Percentiles rank a stretch among this genome's conserved stretches.
phyloP scores from a whole-genome alignment of 2,888 invertebrate genomes.

The Parnassius glacialis region DNA sequence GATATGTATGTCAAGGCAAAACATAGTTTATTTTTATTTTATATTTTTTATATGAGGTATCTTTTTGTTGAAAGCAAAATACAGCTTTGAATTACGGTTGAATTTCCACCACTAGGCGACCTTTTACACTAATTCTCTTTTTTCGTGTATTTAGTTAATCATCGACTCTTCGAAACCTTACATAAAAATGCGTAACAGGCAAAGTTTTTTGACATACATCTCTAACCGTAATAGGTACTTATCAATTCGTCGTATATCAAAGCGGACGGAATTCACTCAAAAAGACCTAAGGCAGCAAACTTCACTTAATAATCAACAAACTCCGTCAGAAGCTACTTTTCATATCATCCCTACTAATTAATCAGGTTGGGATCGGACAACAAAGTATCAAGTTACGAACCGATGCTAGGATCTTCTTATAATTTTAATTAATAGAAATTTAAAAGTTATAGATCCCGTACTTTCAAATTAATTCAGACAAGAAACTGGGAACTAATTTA shows the following conservation, averaged over 20 bases:
- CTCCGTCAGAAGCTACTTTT: conserved; percentile 55
- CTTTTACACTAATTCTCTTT: too few relatives aligned
- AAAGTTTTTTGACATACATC: conserved; percentile 30
- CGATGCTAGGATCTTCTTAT: conserved; percentile 50
- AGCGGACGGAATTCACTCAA: conserved; percentile 61
- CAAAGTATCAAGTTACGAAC: conserved; percentile 67
- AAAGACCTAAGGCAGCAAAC: conserved; percentile 67
- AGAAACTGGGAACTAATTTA: too few relatives aligned
- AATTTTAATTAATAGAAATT: conserved; percentile 53
- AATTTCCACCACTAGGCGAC: too few relatives aligned
- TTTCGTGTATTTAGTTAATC: too few relatives aligned
- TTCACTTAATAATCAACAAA: conserved; percentile 72
- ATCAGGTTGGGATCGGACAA: conserved; percentile 67
- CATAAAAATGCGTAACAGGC: background rate
- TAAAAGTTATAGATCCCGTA: conserved; percentile 5
- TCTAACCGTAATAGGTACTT: conserved; percentile 51
- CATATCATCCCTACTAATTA: conserved; percentile 74
- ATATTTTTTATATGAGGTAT: too few relatives aligned
- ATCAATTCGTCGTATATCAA: conserved; percentile 57
- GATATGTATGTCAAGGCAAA: too few relatives aligned
- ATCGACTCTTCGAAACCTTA: too few relatives aligned
- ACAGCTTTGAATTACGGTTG: too few relatives aligned
- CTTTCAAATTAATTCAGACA: background rate
- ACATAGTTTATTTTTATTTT: too few relatives aligned
- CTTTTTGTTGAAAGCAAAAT: too few relatives aligned